Percentiles rank a stretch among this genome's conserved stretches.
These are phyloP conservation scores for Bombyx mori DNA, from an alignment of 1,140 invertebrate genomes.

Conservation along the genomic window DNA sequence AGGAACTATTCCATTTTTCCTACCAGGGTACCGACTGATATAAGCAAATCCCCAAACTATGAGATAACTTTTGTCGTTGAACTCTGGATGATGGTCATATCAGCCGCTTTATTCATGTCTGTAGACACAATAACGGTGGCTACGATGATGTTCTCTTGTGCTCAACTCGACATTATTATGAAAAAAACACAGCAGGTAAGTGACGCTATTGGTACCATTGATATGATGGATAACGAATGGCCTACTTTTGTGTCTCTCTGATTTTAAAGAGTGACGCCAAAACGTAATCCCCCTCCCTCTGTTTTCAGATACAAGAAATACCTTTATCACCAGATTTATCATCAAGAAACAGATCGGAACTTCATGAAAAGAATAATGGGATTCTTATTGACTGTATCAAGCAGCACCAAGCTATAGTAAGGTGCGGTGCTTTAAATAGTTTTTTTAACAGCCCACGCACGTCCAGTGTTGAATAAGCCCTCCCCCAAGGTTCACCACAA, in stretches of 20 bases:
- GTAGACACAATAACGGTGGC: conserved; percentile 3
- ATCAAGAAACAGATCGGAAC: no score
- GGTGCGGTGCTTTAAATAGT: neutral
- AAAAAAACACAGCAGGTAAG: conserved; percentile 1
- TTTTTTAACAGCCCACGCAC: no score
- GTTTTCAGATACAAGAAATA: no score
- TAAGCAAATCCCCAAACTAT: conserved; percentile 1
- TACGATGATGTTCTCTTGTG: conserved; percentile 2
- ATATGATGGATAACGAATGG: no score
- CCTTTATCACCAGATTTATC: no score
- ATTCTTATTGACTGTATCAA: conserved; percentile 4
- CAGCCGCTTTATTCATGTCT: conserved; percentile 2
- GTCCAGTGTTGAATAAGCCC: no score
- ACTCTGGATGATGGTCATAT: neutral
- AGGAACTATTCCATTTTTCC: neutral
- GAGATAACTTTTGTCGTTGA: neutral
- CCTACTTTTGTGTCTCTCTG: no score
- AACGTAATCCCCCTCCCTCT: no score
- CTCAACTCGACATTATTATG: conserved; percentile 1
- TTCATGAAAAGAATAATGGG: neutral
- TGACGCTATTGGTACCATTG: no score
- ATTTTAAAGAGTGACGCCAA: no score
- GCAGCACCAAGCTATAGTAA: conserved; percentile 2
- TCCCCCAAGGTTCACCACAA: no score
- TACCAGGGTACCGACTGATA: neutral